These are phyloP conservation scores for Nannoperca obscura DNA, from an alignment of 2,797 vertebrate species.

Conservation along the genomic window DNA sequence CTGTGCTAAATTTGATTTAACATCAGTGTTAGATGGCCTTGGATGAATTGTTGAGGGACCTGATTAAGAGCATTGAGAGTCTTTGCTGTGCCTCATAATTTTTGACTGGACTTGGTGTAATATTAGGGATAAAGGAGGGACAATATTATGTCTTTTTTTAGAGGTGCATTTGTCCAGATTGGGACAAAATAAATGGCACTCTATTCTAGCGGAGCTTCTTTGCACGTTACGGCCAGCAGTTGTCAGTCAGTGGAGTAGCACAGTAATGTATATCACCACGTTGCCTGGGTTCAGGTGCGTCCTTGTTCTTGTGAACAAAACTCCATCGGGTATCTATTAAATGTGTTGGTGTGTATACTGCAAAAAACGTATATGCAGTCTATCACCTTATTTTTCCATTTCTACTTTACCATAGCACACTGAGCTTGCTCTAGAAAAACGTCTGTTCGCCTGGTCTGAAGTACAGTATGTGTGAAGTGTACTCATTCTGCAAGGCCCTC, in stretches of 20 bases:
- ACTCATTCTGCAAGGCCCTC: neutral
- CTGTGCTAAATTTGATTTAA: conserved; percentile 67
- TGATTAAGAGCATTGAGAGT: conserved; percentile 43
- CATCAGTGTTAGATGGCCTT: conserved; percentile 36
- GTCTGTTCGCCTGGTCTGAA: neutral
- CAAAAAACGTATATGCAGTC: neutral
- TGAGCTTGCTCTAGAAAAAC: neutral
- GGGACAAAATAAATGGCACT: neutral
- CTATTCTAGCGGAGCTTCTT: neutral
- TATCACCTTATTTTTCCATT: neutral
- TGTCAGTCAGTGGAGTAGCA: neutral
- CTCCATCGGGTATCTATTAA: neutral
- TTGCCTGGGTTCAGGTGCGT: neutral
- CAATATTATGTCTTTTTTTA: neutral
- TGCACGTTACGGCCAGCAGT: neutral
- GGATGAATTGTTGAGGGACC: conserved; percentile 45
- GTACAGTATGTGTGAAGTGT: neutral
- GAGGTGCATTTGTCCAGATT: neutral
- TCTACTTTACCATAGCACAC: neutral
- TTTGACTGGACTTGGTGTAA: conserved; percentile 26
- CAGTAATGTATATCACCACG: neutral
- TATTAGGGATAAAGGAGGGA: conserved; percentile 9
- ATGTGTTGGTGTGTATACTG: neutral
- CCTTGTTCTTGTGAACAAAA: neutral
- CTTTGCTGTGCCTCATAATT: conserved; percentile 23